Conservation (phyloP, 2,888 invertebrate species). For the Nycteola revayana region DNA sequence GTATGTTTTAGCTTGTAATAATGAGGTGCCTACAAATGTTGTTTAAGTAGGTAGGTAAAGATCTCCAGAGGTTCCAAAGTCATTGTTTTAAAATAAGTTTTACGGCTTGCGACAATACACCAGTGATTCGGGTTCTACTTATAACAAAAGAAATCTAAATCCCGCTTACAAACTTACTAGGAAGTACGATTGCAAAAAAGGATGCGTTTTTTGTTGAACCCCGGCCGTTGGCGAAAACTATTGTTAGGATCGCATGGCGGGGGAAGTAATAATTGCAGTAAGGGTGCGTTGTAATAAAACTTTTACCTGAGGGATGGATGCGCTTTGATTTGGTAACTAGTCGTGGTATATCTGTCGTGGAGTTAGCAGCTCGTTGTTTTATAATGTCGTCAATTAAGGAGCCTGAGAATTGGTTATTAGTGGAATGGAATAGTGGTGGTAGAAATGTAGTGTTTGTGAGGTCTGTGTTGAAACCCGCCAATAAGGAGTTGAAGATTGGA, state of each 20-base stretch:
- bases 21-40: too few relatives aligned
- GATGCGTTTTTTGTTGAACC: conserved; percentile 61
- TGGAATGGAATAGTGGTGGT: conserved; percentile 51
- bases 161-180: conserved; percentile 58
- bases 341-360: conserved; percentile 19
- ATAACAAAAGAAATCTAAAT: conserved; percentile 41
- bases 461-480: conserved; percentile 34
- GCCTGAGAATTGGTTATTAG: conserved; percentile 56
- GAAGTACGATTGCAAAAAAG: conserved; percentile 68
- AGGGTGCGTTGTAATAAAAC: conserved; percentile 66
- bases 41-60: too few relatives aligned
- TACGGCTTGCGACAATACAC: conserved; percentile 34
- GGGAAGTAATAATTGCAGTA: conserved; percentile 63
- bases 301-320: conserved; percentile 62
- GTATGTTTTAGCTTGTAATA: too few relatives aligned
- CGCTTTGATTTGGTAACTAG: conserved; percentile 27
- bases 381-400: conserved; percentile 37
- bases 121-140: conserved; percentile 15
- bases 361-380: conserved; percentile 11
- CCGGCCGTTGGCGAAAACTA: conserved; percentile 61
- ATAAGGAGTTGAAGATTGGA: conserved; percentile 36
- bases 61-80: background rate
- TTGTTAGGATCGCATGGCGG: conserved; percentile 56
- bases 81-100: conserved; percentile 38
- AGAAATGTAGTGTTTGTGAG: conserved; percentile 41